These are phyloP conservation scores for Diabrotica undecimpunctata DNA, from an alignment of 1,140 invertebrate genomes.

Conservation along the genomic window DNA sequence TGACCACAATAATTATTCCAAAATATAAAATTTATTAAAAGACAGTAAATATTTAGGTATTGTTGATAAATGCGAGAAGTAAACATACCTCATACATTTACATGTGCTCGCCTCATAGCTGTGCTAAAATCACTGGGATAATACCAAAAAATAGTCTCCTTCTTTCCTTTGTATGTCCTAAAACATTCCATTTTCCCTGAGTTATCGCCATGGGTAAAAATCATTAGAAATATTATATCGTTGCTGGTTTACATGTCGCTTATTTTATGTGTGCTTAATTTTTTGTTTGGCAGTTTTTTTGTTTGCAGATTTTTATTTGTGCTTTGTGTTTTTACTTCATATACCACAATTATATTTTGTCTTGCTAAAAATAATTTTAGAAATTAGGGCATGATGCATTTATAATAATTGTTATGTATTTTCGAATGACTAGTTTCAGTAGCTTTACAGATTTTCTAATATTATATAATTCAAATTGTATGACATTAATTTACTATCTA, in stretches of 20 bases:
- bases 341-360: not conserved
- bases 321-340: constrained; percentile 26
- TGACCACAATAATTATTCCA: too few species aligned
- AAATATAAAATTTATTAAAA: too few species aligned
- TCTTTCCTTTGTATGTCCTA: constrained; percentile 7
- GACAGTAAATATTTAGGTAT: too few species aligned
- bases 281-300: constrained; percentile 26
- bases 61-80: not conserved
- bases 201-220: constrained; percentile 20
- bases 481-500: too few species aligned
- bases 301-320: constrained; percentile 23
- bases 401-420: constrained; percentile 18
- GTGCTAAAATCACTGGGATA: constrained; percentile 43
- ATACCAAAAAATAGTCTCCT: constrained; percentile 17
- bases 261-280: constrained; percentile 32
- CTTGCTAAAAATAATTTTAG: constrained; percentile 9
- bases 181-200: constrained; percentile 16
- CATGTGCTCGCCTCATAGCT: constrained; percentile 42
- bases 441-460: constrained; percentile 16
- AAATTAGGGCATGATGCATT: constrained; percentile 21
- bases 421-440: constrained; percentile 10
- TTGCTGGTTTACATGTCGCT: constrained; percentile 35
- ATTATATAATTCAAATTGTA: not conserved
- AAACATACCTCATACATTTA: constrained; percentile 30
- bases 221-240: constrained; percentile 27